Percentiles rank a stretch among this genome's conserved stretches.
phyloP scores from a whole-genome alignment of 2,113 vertebrate species.

The Gulo gulo region DNA sequence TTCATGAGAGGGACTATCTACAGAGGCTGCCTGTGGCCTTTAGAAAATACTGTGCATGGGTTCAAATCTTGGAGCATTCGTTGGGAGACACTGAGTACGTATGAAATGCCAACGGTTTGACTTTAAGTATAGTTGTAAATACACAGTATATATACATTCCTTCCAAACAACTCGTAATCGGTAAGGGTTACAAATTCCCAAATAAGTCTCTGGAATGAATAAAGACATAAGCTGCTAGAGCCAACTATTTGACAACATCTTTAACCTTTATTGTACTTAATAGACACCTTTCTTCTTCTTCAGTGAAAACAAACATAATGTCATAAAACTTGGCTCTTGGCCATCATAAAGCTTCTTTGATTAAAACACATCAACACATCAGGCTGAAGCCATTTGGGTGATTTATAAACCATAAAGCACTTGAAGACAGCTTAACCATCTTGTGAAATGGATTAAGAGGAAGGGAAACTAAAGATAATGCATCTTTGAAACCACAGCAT shows the following conservation, averaged over 20 bases:
- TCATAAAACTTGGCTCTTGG: not conserved
- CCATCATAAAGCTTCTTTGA: conserved; percentile 16
- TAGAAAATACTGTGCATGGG: not conserved
- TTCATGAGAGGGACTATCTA: not conserved
- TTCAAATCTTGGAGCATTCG: not conserved
- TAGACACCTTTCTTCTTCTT: not conserved
- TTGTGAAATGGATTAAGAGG: conserved; percentile 56
- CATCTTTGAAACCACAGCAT: not conserved
- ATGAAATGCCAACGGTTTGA: not conserved
- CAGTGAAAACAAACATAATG: not conserved
- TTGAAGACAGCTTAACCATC: conserved; percentile 38
- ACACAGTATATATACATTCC: not conserved
- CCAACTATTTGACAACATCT: not conserved
- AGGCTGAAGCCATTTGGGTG: not conserved
- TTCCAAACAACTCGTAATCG: conserved; percentile 6
- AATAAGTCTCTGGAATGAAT: not conserved
- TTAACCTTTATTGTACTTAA: not conserved
- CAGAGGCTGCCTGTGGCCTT: not conserved
- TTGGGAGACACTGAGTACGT: not conserved
- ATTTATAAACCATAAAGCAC: conserved; percentile 36
- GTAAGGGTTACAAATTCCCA: not conserved
- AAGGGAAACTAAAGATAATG: conserved; percentile 66
- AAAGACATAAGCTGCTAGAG: not conserved
- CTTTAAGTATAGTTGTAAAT: not conserved
- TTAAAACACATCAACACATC: not conserved